These are phyloP conservation scores for Gambusia yucatana DNA, from an alignment of 2,797 vertebrate species.

Conservation along the genomic window DNA sequence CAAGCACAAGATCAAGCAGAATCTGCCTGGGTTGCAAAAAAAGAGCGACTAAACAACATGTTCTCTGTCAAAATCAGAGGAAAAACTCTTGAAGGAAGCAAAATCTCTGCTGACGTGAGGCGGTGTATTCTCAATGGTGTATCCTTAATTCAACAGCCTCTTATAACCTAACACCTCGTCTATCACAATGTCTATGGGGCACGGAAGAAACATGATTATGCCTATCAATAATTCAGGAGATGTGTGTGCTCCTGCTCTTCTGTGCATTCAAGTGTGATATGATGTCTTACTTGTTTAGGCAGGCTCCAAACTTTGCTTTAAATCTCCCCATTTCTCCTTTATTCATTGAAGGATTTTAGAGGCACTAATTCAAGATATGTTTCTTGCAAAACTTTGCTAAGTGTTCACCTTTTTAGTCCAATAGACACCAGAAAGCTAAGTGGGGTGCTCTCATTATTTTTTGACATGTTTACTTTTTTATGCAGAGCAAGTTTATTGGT, in stretches of 20 bases:
- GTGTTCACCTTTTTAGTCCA: slow-evolving; percentile 45
- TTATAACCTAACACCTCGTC: slow-evolving; percentile 78
- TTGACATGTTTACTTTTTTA: neutral
- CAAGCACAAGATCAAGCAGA: slow-evolving; percentile 74
- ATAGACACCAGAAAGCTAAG: slow-evolving; percentile 31
- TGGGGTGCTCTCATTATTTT: slow-evolving; percentile 25
- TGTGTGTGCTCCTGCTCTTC: slow-evolving; percentile 19
- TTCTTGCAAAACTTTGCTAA: slow-evolving; percentile 47
- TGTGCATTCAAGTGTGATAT: slow-evolving; percentile 49
- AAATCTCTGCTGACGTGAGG: slow-evolving; percentile 77
- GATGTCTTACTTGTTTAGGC: slow-evolving; percentile 72
- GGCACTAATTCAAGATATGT: slow-evolving; percentile 70
- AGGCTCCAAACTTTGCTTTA: slow-evolving; percentile 66
- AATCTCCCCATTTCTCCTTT: slow-evolving; percentile 60
- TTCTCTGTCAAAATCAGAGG: slow-evolving; percentile 75
- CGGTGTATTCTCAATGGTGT: slow-evolving; percentile 67
- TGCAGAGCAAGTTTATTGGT: neutral
- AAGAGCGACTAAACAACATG: slow-evolving; percentile 71
- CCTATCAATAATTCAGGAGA: slow-evolving; percentile 82
- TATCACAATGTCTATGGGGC: slow-evolving; percentile 73
- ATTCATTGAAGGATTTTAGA: slow-evolving; percentile 62
- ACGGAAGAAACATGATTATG: slow-evolving; percentile 80
- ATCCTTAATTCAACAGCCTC: slow-evolving; percentile 78
- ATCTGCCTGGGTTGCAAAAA: slow-evolving; percentile 75
- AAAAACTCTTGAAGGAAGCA: slow-evolving; percentile 70